phyloP scores from a whole-genome alignment of 2,113 vertebrate genomes.

The Hylia prasina region DNA sequence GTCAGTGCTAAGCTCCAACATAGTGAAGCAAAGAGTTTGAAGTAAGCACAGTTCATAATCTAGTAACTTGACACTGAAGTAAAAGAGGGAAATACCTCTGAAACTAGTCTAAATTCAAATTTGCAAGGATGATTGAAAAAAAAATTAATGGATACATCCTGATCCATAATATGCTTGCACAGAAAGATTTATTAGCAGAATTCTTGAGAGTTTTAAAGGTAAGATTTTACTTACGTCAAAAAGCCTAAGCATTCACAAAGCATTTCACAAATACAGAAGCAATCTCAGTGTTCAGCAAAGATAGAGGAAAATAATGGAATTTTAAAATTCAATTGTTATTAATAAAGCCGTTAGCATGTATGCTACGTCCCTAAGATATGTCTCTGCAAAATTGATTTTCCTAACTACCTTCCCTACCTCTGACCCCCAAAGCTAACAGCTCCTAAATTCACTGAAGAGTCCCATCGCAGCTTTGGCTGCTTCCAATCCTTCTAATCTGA shows the following conservation, averaged over 20 bases:
- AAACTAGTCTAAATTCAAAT: neutral
- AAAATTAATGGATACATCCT: neutral
- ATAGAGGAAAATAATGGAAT: neutral
- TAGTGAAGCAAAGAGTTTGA: neutral
- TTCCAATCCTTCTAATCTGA: neutral
- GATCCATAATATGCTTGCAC: neutral
- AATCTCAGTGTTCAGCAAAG: neutral
- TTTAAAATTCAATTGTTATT: neutral
- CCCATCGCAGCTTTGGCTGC: accelerated
- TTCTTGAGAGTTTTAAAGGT: neutral
- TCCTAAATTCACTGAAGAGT: neutral
- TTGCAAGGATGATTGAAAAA: neutral
- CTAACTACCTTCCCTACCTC: neutral
- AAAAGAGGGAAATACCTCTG: neutral
- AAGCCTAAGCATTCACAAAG: neutral
- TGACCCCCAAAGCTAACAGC: neutral
- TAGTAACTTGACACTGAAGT: neutral
- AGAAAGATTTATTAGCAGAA: neutral
- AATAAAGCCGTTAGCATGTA: neutral
- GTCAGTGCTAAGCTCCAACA: neutral
- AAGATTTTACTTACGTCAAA: neutral
- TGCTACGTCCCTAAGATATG: neutral
- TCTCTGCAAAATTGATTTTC: neutral
- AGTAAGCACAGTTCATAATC: neutral
- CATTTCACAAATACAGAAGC: neutral